A percentile compares a stretch with the other conserved stretches of the same genome.
Conservation (phyloP, 1,140 invertebrate species). For the Oppia nitens region DNA sequence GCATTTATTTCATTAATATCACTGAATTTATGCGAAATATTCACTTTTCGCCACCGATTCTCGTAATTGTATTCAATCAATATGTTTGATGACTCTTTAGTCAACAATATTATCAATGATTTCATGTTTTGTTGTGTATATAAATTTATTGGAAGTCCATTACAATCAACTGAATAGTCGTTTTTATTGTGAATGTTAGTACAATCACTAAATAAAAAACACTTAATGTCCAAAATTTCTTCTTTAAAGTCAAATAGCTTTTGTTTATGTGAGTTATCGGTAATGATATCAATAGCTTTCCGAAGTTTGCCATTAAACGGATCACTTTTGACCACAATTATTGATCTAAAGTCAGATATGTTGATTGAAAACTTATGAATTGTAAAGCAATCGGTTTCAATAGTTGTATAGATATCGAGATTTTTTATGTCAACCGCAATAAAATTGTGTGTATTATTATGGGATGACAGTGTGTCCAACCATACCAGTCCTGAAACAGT, state of each 20-base stretch:
- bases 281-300: neutral
- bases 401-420: neutral
- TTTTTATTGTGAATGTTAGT: too few species aligned
- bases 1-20: neutral
- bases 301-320: neutral
- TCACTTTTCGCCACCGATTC: neutral
- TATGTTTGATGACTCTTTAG: neutral
- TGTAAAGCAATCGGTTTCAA: neutral
- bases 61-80: neutral
- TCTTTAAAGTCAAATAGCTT: neutral
- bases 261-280: neutral
- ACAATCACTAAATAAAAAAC: neutral
- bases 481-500: neutral
- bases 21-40: neutral
- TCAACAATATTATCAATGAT: neutral
- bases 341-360: neutral
- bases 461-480: neutral
- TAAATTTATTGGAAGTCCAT: too few species aligned
- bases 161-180: too few species aligned
- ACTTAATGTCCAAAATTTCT: neutral
- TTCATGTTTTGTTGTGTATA: too few species aligned
- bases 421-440: neutral
- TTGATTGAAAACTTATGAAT: neutral
- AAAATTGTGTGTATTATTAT: neutral
- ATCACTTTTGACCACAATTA: neutral